Evolutionary conservation across 2,888 invertebrate genomes (phyloP).

Genomic region (Podabrus alpinus): DNA sequence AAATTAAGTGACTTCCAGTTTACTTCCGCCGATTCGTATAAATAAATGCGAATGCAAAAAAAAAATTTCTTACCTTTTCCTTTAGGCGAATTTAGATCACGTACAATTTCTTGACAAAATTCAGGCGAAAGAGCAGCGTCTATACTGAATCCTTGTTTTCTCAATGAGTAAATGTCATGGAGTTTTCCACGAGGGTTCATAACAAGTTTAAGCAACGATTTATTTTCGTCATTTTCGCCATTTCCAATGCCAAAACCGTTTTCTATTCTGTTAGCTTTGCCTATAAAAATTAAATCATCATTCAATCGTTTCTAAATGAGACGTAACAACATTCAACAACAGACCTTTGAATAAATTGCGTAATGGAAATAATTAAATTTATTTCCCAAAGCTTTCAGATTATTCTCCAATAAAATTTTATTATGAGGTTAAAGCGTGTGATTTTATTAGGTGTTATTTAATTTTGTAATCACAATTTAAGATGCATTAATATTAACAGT

Average conservation of each 20-base stretch:
- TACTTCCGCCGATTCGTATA: too few relatives aligned
- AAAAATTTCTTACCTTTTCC: constrained; percentile 69
- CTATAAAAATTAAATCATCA: constrained; percentile 14
- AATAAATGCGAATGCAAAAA: background rate
- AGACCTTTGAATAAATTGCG: background rate
- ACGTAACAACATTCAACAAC: background rate
- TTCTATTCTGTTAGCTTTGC: constrained; percentile 34
- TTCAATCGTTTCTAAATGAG: background rate
- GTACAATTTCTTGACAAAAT: constrained; percentile 76
- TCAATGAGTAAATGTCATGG: constrained; percentile 69
- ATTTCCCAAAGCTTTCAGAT: background rate
- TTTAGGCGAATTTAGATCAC: constrained; percentile 76
- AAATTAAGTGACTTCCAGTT: background rate
- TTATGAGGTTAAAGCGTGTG: background rate
- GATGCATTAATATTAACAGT: constrained; percentile 40
- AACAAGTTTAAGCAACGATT: constrained; percentile 68
- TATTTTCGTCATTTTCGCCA: constrained; percentile 49
- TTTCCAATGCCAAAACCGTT: constrained; percentile 30
- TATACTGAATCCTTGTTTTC: constrained; percentile 67
- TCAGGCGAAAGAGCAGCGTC: constrained; percentile 70
- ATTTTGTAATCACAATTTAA: constrained; percentile 19
- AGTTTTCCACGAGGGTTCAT: constrained; percentile 79
- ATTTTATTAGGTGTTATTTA: background rate
- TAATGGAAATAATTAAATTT: background rate
- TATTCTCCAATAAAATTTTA: background rate